phyloP scores from a whole-genome alignment of 2,888 invertebrate species.

The Chaetoderma sp. region DNA sequence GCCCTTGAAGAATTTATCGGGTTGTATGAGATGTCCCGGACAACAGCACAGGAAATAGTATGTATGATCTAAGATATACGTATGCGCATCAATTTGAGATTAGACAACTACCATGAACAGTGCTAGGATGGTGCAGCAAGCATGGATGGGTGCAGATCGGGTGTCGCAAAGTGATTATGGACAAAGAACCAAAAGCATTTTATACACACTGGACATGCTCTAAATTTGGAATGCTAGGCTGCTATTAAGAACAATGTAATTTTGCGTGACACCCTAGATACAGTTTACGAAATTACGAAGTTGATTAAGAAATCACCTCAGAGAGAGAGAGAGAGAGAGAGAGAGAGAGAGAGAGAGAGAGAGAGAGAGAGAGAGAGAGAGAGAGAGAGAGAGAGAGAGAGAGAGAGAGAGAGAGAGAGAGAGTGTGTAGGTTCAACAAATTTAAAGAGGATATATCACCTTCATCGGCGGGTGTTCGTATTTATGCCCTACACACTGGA shows the following conservation, averaged over 20 bases:
- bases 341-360: too few species aligned
- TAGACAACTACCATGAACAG: constrained; percentile 34
- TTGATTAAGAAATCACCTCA: constrained; percentile 35
- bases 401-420: too few species aligned
- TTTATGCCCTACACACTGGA: constrained; percentile 34
- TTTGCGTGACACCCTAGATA: constrained; percentile 28
- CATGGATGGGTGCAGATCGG: constrained; percentile 33
- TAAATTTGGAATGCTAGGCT: constrained; percentile 30
- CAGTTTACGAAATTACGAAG: too few species aligned
- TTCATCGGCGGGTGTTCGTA: constrained; percentile 27
- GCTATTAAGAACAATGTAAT: constrained; percentile 17
- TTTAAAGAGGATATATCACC: constrained; percentile 26
- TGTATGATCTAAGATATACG: constrained; percentile 30
- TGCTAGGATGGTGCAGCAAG: constrained; percentile 37
- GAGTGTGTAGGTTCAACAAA: constrained; percentile 15
- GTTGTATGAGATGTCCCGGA: constrained; percentile 23
- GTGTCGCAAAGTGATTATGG: constrained; percentile 34
- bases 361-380: too few species aligned
- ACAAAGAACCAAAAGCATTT: too few species aligned
- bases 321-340: too few species aligned
- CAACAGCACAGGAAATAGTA: constrained; percentile 21
- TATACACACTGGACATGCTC: too few species aligned
- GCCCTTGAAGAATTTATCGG: constrained; percentile 41
- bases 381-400: too few species aligned
- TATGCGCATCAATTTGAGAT: constrained; percentile 25